phyloP scores from a whole-genome alignment of 2,797 vertebrate genomes.

The Todus mexicanus region DNA sequence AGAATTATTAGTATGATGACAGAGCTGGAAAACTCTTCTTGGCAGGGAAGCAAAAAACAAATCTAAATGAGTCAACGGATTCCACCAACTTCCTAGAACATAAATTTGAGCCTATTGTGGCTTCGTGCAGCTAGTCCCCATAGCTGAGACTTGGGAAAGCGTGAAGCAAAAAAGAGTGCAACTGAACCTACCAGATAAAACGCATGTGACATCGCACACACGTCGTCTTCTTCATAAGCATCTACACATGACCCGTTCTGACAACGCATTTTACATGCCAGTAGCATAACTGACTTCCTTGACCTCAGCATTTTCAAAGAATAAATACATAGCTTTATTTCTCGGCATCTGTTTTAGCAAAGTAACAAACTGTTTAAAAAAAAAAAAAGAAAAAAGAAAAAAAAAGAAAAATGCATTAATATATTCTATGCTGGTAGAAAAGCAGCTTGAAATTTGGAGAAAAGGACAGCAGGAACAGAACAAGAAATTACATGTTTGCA shows the following conservation, averaged over 20 bases:
- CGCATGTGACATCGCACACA: not conserved
- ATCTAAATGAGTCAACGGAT: slow-evolving; percentile 38
- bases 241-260: not conserved
- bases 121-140: not conserved
- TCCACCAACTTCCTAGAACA: slow-evolving; percentile 42
- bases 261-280: not conserved
- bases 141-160: not conserved
- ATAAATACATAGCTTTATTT: not conserved
- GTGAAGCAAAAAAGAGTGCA: not conserved
- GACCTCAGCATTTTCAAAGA: not conserved
- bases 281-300: not conserved
- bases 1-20: slow-evolving; percentile 62
- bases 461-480: not conserved
- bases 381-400: not conserved
- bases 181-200: not conserved
- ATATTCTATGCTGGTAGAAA: not conserved
- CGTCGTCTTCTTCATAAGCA: not conserved
- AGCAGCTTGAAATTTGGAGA: not conserved
- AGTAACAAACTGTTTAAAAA: not conserved
- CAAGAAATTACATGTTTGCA: not conserved
- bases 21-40: slow-evolving; percentile 49
- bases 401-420: not conserved
- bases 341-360: not conserved
- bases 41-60: slow-evolving; percentile 49
- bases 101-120: not conserved